Percentiles rank a stretch among this genome's conserved stretches.
Evolutionary conservation across 2,113 vertebrate genomes (phyloP).

Genomic region (Pelecanoides urinatrix): DNA sequence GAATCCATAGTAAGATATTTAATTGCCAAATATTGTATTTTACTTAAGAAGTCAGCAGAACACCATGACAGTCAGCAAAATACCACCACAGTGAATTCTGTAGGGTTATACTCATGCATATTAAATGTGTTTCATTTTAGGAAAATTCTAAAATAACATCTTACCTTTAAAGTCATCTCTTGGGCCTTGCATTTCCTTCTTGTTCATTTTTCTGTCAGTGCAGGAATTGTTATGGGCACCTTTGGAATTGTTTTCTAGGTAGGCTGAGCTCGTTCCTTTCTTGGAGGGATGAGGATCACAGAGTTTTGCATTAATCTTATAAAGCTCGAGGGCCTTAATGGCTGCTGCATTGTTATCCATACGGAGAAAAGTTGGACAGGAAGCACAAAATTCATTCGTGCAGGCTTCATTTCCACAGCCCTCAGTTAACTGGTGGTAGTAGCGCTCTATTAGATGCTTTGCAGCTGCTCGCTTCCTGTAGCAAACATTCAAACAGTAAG

Average conservation of each 20-base stretch:
- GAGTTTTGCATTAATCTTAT: constrained; percentile 98
- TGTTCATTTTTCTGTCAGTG: constrained; percentile 85
- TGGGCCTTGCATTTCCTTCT: constrained; percentile 81
- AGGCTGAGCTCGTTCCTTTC: constrained; percentile 94
- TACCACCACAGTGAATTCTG: not conserved
- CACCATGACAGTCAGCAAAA: not conserved
- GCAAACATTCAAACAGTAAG: constrained; percentile 83
- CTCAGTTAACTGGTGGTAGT: constrained; percentile 99
- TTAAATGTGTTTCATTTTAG: not conserved
- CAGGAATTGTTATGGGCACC: constrained; percentile 81
- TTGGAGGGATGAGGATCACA: constrained; percentile 95
- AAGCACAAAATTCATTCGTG: constrained; percentile 98
- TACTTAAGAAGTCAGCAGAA: not conserved
- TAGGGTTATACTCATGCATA: not conserved
- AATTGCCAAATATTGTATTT: not conserved
- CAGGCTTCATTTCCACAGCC: constrained; percentile 99
- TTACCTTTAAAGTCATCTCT: constrained; percentile 92
- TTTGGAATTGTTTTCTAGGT: constrained; percentile 87
- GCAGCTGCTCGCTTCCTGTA: constrained; percentile 98
- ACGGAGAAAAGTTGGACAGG: constrained; percentile 88
- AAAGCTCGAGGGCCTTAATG: constrained; percentile 97
- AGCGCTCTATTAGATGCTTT: constrained; percentile 99
- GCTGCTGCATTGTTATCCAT: constrained; percentile 98
- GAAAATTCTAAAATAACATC: not conserved
- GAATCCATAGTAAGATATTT: not conserved